phyloP scores from a whole-genome alignment of 2,888 invertebrate genomes.

The Tenodera sinensis region DNA sequence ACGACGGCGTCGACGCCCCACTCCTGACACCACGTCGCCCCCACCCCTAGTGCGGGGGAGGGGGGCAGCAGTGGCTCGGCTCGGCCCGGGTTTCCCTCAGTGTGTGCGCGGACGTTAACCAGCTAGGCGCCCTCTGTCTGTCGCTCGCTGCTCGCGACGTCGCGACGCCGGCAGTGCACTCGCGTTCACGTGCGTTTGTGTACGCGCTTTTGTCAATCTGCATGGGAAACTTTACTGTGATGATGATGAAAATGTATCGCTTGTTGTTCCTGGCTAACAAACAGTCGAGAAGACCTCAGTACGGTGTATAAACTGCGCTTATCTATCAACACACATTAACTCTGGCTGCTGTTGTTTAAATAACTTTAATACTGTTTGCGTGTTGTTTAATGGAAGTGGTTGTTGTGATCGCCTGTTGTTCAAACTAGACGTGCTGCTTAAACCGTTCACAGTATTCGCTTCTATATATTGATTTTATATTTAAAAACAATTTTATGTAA shows the following conservation, averaged over 20 bases:
- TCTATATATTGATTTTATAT: background rate
- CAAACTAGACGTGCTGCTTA: background rate
- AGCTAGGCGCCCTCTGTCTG: background rate
- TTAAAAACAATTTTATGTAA: background rate
- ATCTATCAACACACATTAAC: too few species aligned
- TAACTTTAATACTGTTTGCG: background rate
- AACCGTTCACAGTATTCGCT: background rate
- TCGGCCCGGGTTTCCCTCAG: background rate
- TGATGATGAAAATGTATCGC: background rate
- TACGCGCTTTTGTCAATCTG: background rate
- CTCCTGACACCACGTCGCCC: background rate
- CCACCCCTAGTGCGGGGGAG: background rate
- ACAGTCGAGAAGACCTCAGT: too few species aligned
- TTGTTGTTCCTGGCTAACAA: too few species aligned
- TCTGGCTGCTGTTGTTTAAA: too few species aligned
- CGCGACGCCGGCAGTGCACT: background rate
- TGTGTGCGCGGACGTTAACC: background rate
- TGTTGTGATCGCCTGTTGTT: background rate
- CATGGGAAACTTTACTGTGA: background rate
- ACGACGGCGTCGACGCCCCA: slow-evolving; percentile 5
- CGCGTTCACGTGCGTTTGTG: background rate
- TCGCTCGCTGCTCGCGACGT: background rate
- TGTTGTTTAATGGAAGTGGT: background rate
- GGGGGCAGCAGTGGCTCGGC: background rate
- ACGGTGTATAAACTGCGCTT: too few species aligned